A percentile compares a stretch with the other conserved stretches of the same genome.
phyloP scores from a whole-genome alignment of 2,888 invertebrate genomes.

The Baccha elongata region DNA sequence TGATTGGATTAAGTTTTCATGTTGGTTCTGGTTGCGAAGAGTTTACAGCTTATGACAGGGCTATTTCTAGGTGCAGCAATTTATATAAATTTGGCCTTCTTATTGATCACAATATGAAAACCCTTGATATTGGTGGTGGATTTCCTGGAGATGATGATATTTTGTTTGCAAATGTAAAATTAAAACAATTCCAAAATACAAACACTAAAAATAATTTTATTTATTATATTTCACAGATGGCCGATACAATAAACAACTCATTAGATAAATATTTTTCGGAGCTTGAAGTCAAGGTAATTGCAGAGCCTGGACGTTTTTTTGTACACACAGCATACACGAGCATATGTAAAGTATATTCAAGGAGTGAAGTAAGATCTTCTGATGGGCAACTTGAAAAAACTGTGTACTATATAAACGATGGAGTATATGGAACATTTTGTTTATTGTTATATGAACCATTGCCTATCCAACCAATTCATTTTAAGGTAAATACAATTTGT shows the following conservation, averaged over 20 bases:
- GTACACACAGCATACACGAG: slow-evolving; percentile 98
- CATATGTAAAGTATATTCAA: slow-evolving; percentile 93
- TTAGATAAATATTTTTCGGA: slow-evolving; percentile 93
- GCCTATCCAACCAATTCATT: slow-evolving; percentile 86
- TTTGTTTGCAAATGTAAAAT: slow-evolving; percentile 77
- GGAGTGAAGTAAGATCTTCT: slow-evolving; percentile 83
- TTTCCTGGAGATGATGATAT: slow-evolving; percentile 89
- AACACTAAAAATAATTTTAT: too few relatives aligned
- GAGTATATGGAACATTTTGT: slow-evolving; percentile 99
- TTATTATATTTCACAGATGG: slow-evolving; percentile 86
- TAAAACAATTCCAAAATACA: too few relatives aligned
- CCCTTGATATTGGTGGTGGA: slow-evolving; percentile 96
- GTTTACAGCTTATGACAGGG: slow-evolving; percentile 90
- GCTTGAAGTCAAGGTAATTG: slow-evolving; percentile 89
- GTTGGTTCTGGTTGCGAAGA: slow-evolving; percentile 96
- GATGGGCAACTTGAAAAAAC: slow-evolving; percentile 80
- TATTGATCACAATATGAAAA: slow-evolving; percentile 89
- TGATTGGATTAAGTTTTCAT: slow-evolving; percentile 94
- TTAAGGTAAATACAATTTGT: slow-evolving; percentile 76
- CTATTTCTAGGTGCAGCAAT: slow-evolving; percentile 87
- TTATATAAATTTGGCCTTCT: slow-evolving; percentile 89
- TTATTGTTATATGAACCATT: slow-evolving; percentile 97
- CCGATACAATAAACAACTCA: slow-evolving; percentile 90
- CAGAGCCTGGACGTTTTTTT: slow-evolving; percentile 99
- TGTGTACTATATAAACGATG: slow-evolving; percentile 99